A percentile compares a stretch with the other conserved stretches of the same genome.
These are phyloP conservation scores for Nematostella vectensis DNA, from an alignment of 92 coral and sea anemone genomes.

Conservation along the genomic window DNA sequence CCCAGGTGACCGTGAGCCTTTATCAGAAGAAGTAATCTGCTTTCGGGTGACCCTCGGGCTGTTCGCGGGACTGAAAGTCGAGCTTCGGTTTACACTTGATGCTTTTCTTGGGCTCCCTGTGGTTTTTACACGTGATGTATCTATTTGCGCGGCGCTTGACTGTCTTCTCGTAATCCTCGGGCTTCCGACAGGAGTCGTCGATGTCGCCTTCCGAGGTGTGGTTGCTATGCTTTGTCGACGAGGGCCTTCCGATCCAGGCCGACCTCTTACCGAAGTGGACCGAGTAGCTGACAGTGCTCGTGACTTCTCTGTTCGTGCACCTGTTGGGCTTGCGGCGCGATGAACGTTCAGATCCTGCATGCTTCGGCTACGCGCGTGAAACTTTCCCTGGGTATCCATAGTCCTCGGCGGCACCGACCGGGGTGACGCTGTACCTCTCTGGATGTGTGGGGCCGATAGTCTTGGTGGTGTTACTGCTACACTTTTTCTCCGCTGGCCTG, in stretches of 20 bases:
- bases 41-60: conserved; percentile 28
- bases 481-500: conserved; percentile 23
- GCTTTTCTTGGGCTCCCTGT: conserved; percentile 20
- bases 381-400: conserved; percentile 35
- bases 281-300: too few relatives aligned
- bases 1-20: background rate
- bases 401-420: conserved; percentile 36
- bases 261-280: conserved; percentile 7
- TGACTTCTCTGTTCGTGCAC: conserved; percentile 2
- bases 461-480: conserved; percentile 21
- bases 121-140: conserved; percentile 17
- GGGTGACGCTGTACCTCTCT: conserved; percentile 13
- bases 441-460: conserved; percentile 22
- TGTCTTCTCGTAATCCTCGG: conserved; percentile 14
- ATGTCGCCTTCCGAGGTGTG: conserved; percentile 23
- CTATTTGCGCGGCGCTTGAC: conserved; percentile 13
- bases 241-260: conserved; percentile 12
- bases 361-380: conserved; percentile 55
- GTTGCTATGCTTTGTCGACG: conserved; percentile 18
- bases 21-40: conserved; percentile 3
- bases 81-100: conserved; percentile 23
- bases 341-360: conserved; percentile 65
- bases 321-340: background rate
- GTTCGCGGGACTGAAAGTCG: conserved; percentile 15
- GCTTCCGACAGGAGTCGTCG: conserved; percentile 17